Evolutionary conservation across 2,888 invertebrate species (phyloP).

Genomic region (Drosophila anomalata): DNA sequence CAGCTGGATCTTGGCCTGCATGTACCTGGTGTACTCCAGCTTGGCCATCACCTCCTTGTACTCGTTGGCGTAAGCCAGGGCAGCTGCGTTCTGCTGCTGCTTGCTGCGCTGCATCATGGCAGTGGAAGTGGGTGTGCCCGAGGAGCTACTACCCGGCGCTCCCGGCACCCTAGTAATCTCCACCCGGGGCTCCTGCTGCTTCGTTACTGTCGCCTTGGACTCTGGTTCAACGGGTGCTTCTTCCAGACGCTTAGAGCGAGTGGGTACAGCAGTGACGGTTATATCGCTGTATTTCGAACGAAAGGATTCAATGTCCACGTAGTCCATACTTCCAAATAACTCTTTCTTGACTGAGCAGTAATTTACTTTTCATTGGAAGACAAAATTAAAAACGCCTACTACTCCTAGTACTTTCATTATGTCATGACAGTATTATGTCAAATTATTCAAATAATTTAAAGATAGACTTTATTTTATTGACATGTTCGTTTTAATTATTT

Average conservation of each 20-base stretch:
- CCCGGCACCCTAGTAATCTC: slow-evolving; percentile 22
- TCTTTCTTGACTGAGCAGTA: background rate
- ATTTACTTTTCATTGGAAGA: background rate
- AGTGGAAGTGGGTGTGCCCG: background rate
- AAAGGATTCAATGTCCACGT: slow-evolving; percentile 61
- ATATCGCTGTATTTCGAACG: slow-evolving; percentile 68
- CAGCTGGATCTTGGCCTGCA: slow-evolving; percentile 63
- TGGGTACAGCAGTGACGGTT: slow-evolving; percentile 61
- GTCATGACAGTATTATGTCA: too few relatives aligned
- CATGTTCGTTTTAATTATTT: too few relatives aligned
- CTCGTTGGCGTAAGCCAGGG: slow-evolving; percentile 52
- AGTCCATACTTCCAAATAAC: slow-evolving; percentile 49
- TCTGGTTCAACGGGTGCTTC: background rate
- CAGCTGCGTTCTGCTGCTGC: slow-evolving; percentile 24
- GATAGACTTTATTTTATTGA: too few relatives aligned
- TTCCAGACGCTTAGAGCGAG: background rate
- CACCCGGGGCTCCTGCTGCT: slow-evolving; percentile 13
- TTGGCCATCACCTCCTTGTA: slow-evolving; percentile 67
- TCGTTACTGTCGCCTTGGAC: background rate
- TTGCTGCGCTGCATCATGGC: slow-evolving; percentile 11
- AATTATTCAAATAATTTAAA: too few relatives aligned
- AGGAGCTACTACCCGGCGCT: background rate
- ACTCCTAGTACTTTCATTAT: too few relatives aligned
- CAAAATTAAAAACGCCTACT: background rate
- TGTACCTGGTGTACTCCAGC: slow-evolving; percentile 59